Evolutionary conservation across 1,140 invertebrate species (phyloP).

Genomic region (Tribolium castaneum): DNA sequence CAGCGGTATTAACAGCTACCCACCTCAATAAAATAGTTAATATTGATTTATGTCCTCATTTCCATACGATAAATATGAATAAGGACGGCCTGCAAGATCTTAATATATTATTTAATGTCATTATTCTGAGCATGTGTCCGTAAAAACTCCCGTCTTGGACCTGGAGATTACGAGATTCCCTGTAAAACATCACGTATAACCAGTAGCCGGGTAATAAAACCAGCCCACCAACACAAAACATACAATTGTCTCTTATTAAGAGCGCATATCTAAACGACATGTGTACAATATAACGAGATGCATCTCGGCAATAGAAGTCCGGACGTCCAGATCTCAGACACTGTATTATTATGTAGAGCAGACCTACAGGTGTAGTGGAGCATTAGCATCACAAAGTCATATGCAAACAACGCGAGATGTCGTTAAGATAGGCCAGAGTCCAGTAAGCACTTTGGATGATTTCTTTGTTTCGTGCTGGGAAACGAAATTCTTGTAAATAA

Average conservation of each 20-base stretch:
- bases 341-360: constrained; percentile 49
- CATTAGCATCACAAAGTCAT: constrained; percentile 49
- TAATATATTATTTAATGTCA: constrained; percentile 54
- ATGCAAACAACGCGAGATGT: constrained; percentile 46
- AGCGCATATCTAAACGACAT: constrained; percentile 54
- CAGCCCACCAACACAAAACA: constrained; percentile 51
- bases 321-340: constrained; percentile 13
- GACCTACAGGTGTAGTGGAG: constrained; percentile 45
- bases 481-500: constrained; percentile 7
- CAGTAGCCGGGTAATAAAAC: constrained; percentile 43
- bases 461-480: not conserved
- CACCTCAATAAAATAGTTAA: constrained; percentile 35
- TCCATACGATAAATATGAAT: constrained; percentile 53
- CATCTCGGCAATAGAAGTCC: constrained; percentile 28
- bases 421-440: constrained; percentile 44
- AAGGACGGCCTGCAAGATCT: constrained; percentile 43
- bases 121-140: constrained; percentile 42
- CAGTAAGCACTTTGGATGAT: not conserved
- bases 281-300: constrained; percentile 31
- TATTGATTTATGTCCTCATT: constrained; percentile 52
- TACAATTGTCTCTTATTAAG: constrained; percentile 53
- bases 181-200: constrained; percentile 46
- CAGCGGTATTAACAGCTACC: not conserved
- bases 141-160: constrained; percentile 23
- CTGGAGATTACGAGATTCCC: constrained; percentile 36